Evolutionary conservation across 2,113 vertebrate genomes (phyloP), one percentile per base, ranked within the genome.

Genomic region (Corvus cornix): DNA sequence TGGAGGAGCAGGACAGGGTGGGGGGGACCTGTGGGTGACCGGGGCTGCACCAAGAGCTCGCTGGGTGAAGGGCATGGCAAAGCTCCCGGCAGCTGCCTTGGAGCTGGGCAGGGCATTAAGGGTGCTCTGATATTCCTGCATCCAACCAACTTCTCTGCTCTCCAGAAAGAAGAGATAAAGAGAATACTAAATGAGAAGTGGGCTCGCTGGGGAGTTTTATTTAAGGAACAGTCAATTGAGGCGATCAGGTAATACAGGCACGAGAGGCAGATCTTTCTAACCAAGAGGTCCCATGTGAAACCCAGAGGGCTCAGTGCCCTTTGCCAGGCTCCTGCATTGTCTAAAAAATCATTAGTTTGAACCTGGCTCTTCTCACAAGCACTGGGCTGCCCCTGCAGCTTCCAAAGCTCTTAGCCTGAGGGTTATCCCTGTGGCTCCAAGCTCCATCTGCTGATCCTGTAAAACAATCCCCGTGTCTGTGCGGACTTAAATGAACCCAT

Each of bases 151-250:
- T n/a, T 20, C 56, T 59, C 41, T 58, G 51, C 49, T 51, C 81
- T 28, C 26, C 87, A 98, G 97, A 81, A 98, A 74, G 98, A 96
- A 64, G 82, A 96, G 17, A 17, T 90, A 33, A 97, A 97, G 13
- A 91, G 96, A 16, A 3, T 79, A 7, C 97, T 99, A 18, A 92
- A 62, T 63, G 18, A 28, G 46, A 96, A 70, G 0, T 99, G 99
- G 99, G 98, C 98, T 46, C 97, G 67, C 51, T 99, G 99, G 98
- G 87, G 96, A 3, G 86, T 58, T 17, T 18, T 99, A 22, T 96
- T 97, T 53, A 56, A 18, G 4, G 1, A 2, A 10, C 98, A 99
- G 92, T 98, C 98, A 0, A 67, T 99, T 21, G 64, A 49, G 10
- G 62, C 97, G 0, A 97, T 99, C 95, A 99, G 98, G 99, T 99